Evolutionary conservation across 2,797 vertebrate genomes (phyloP).

Genomic region (Catamblyrhynchus diadema): DNA sequence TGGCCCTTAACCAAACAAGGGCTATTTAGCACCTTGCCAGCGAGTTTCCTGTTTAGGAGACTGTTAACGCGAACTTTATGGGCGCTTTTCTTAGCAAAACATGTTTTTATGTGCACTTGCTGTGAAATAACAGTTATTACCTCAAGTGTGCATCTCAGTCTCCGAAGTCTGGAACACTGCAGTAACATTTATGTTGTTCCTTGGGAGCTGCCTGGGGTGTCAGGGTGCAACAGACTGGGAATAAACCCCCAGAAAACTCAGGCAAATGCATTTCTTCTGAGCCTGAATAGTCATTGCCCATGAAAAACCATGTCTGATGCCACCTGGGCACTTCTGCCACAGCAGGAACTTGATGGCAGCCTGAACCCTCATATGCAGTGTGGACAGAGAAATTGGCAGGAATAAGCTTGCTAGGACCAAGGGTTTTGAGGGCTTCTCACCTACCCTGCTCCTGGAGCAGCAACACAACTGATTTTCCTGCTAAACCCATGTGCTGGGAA

Average conservation of each 20-base stretch:
- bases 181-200: not conserved
- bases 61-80: not conserved
- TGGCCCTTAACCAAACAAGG: conserved; percentile 48
- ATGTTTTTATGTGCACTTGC: not conserved
- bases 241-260: not conserved
- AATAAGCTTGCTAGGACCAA: not conserved
- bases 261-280: not conserved
- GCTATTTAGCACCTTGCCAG: conserved; percentile 59
- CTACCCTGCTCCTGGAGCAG: not conserved
- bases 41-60: conserved; percentile 24
- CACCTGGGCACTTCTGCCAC: not conserved
- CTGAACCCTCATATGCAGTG: accelerated
- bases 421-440: not conserved
- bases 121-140: not conserved
- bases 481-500: accelerated
- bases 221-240: not conserved
- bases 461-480: not conserved
- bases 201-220: not conserved
- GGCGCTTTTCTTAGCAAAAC: not conserved
- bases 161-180: not conserved
- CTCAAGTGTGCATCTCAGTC: not conserved
- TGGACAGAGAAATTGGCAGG: not conserved
- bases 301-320: not conserved
- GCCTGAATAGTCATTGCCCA: not conserved
- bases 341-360: not conserved